These are phyloP conservation scores for Sarcophaga subvicina DNA, from an alignment of 2,888 invertebrate species.

Conservation along the genomic window DNA sequence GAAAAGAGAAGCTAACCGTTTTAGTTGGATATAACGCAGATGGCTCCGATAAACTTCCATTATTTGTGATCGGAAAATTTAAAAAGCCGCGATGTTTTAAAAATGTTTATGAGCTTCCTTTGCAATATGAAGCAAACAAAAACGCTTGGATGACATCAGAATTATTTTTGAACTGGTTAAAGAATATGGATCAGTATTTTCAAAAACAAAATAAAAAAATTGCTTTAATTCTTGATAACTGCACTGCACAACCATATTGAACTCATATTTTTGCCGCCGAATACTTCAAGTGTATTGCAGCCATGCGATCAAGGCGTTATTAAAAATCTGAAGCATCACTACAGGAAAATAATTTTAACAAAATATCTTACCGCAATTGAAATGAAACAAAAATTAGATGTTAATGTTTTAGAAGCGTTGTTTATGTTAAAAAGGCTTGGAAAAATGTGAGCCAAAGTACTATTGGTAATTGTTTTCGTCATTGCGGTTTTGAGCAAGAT, in stretches of 20 bases:
- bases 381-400: too few species aligned
- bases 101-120: background rate
- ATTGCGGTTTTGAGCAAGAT: too few species aligned
- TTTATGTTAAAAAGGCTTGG: too few species aligned
- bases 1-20: background rate
- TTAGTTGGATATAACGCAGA: constrained; percentile 16
- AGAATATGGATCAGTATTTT: background rate
- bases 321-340: too few species aligned
- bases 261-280: background rate
- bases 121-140: constrained; percentile 4
- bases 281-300: too few species aligned
- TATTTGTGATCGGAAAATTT: constrained; percentile 22
- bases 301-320: too few species aligned
- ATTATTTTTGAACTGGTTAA: background rate
- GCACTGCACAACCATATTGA: background rate
- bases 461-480: too few species aligned
- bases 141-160: too few species aligned
- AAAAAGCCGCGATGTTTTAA: constrained; percentile 28
- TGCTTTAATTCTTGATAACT: constrained; percentile 22
- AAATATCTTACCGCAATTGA: too few species aligned
- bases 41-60: constrained; percentile 4
- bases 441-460: too few species aligned
- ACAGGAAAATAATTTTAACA: too few species aligned
- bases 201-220: background rate
- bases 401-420: too few species aligned